A percentile compares a stretch with the other conserved stretches of the same genome.
Conservation (phyloP, 2,888 invertebrate genomes). For the Caenorhabditis uteleia region DNA sequence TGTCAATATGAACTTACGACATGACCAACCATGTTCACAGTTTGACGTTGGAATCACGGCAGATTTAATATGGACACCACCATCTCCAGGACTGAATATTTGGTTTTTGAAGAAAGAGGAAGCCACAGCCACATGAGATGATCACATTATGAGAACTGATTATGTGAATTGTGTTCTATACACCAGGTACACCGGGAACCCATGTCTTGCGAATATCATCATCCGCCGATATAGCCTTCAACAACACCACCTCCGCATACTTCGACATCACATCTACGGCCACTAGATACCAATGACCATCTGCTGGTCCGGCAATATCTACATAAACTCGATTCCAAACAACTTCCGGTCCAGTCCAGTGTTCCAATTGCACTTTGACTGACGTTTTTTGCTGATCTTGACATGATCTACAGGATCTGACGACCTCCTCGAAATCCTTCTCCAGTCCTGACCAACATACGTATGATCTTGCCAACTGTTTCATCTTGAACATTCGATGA, state of each 20-base stretch:
- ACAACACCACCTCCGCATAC: constrained; percentile 71
- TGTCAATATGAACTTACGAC: no score
- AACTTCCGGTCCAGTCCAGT: constrained; percentile 60
- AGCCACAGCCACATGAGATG: no score
- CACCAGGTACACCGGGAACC: no score
- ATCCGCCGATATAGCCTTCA: no score
- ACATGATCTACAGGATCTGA: constrained; percentile 49
- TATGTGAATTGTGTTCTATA: no score
- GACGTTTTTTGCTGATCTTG: constrained; percentile 38
- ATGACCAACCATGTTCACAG: no score
- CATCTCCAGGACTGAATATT: no score
- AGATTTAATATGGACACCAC: no score
- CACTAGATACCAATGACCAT: constrained; percentile 65
- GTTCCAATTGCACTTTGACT: constrained; percentile 46
- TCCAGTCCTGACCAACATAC: constrained; percentile 66
- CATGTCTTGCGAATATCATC: no score
- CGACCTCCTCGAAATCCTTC: constrained; percentile 42
- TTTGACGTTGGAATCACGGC: no score
- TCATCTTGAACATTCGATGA: constrained; percentile 61
- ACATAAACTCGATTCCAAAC: constrained; percentile 71
- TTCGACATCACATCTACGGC: constrained; percentile 71
- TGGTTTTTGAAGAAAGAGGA: no score
- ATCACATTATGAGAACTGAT: no score
- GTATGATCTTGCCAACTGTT: constrained; percentile 55
- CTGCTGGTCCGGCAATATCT: constrained; percentile 71